Base-by-base conservation (phyloP, 2,888 invertebrate genomes). In the Dastarcus helophoroides region DNA sequence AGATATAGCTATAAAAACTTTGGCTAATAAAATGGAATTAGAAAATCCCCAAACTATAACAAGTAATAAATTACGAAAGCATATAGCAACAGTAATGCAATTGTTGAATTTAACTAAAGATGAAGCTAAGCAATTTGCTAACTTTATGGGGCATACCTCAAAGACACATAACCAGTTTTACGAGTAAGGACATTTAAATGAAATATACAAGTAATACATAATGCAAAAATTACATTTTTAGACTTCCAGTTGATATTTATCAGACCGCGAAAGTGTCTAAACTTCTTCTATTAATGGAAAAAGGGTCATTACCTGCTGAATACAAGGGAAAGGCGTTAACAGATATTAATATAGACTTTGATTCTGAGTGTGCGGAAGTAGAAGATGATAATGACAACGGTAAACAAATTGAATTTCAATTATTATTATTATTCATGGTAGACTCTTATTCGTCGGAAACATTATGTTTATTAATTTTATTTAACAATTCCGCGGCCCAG, bases 1-100 rank as follows among this genome's bases (percentile, higher is more conserved):
- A 5, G 46, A 48, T 33, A 40, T 49, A 3, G 46, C 49, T 5
- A 41, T 49, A 17, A 28, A 41, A 33, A 36, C 22, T 9, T 32
- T 50, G 5, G 22, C 39, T 2, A 41, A 36, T 34, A 42, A 41
- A 37, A 38, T 47, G 9, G 32, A 35, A 3, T 30, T 47, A 24
- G 28, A 47, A 37, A 26, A 32, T 12, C 21, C 22, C 14, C 15
- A 27, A n/a, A 14, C 14, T 3, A 21, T 32, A 7, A 19, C 12
- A 3, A 32, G 32, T 11, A 40, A 40, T 26, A 36, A 33, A 14
- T 27, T 38, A 29, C 14, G 38, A 13, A 40, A 41, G 16, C 37
- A 39, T 3, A 39, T 41, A 10, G 41, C 38, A n/a, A 41, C 39
- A 3, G 31, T 39, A n/a, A 37, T 32, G 32, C 41, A 41, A 29